phyloP scores from a whole-genome alignment of 2,888 invertebrate species.

The Notodonta ziczac region DNA sequence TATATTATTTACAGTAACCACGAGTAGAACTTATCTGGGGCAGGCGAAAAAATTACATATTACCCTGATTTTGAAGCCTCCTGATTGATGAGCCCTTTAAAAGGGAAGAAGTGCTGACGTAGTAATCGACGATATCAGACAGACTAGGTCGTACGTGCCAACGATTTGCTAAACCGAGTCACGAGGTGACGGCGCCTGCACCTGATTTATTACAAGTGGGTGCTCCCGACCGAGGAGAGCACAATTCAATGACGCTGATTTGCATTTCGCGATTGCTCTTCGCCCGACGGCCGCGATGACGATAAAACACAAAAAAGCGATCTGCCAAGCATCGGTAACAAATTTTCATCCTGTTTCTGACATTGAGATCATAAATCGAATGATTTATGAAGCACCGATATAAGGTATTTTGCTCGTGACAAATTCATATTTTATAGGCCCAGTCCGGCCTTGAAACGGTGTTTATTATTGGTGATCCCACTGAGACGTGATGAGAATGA shows the following conservation, averaged over 20 bases:
- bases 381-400: constrained; percentile 23
- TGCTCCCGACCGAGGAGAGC: constrained; percentile 31
- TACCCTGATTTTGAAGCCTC: neutral
- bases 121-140: constrained; percentile 33
- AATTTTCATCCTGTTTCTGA: constrained; percentile 13
- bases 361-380: constrained; percentile 21
- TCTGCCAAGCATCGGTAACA: constrained; percentile 5
- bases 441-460: constrained; percentile 22
- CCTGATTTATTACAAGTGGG: constrained; percentile 61
- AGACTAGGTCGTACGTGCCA: constrained; percentile 16
- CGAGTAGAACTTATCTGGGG: neutral
- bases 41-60: constrained; percentile 2
- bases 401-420: constrained; percentile 18
- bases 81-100: constrained; percentile 21
- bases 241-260: constrained; percentile 54
- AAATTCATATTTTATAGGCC: constrained; percentile 24
- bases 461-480: constrained; percentile 21
- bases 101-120: constrained; percentile 25
- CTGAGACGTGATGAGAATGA: constrained; percentile 26
- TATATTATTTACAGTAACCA: neutral
- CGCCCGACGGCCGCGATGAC: constrained; percentile 17
- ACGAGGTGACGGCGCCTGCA: constrained; percentile 59
- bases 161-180: constrained; percentile 44
- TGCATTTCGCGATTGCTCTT: constrained; percentile 45
- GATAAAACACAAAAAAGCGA: constrained; percentile 21